Base-by-base conservation (phyloP, 2,113 vertebrate genomes). In the Dromaius novaehollandiae region DNA sequence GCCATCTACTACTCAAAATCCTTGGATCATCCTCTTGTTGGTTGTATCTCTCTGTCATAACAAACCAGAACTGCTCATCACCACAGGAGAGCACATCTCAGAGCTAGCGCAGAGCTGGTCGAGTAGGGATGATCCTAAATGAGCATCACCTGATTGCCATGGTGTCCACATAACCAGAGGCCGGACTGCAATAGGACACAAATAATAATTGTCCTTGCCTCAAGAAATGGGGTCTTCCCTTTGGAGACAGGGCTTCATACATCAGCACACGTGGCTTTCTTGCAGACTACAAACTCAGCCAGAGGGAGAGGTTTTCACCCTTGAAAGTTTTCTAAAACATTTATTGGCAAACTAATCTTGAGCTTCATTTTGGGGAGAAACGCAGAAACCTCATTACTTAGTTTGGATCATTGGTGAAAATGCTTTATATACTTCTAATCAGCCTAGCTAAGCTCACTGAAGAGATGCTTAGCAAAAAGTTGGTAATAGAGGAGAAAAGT, bases 91-190 rank as follows among this genome's bases (percentile, higher is more conserved):
- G 5, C 8, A 13, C 22, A 34, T 11, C n/a, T 13, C 3, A 70
- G n/a, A 70, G 10, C 22, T 0, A 76, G 7, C 18, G 61, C 25
- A 22, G 8, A 65, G 22, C 2, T 76, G 14, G 3, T 69, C 24
- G 86, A 19, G 12, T 3, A 73, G 7, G 32, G 7, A 40, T 75
- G 30, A 76, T 12, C 16, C 8, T 15, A 60, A 21, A 50, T 8
- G 25, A 76, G 18, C 8, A 25, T 40, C 0, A 1, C 7, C 9
- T 69, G 13, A 46, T 22, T 51, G 8, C 22, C 9, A 16, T 1
- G 3, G 32, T 36, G 26, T 19, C 34, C 61, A 32, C 12, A 77
- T 80, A 82, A 25, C 3, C 22, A n/a, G 2, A 24, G 63, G 63
- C 36, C 25, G 36, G 63, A 65, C 56, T 60, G 56, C 17, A 60